A percentile compares a stretch with the other conserved stretches of the same genome.
phyloP scores from a whole-genome alignment of 2,113 vertebrate genomes.

The Passer montanus region DNA sequence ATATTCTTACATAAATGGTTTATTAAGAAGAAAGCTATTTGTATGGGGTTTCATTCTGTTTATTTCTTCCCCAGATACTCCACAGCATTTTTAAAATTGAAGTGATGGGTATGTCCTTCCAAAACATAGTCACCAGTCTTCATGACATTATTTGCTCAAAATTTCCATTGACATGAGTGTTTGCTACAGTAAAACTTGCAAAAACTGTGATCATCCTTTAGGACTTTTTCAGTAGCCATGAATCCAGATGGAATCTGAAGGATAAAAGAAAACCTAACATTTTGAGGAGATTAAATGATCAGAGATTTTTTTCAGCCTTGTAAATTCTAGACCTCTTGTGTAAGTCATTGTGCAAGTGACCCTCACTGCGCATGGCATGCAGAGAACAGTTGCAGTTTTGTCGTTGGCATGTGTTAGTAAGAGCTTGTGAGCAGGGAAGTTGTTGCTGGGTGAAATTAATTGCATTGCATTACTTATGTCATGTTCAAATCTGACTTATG shows the following conservation, averaged over 20 bases:
- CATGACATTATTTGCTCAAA: not conserved
- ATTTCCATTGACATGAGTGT: not conserved
- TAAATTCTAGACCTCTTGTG: not conserved
- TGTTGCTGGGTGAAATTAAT: not conserved
- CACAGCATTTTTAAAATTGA: not conserved
- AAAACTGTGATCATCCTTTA: not conserved
- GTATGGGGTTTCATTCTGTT: not conserved
- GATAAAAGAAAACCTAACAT: not conserved
- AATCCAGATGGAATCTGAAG: not conserved
- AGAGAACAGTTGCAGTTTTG: not conserved
- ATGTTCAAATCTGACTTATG: not conserved
- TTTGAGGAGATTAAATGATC: not conserved
- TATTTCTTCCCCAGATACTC: not conserved
- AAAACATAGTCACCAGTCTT: not conserved
- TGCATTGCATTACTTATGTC: not conserved
- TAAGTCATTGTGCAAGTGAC: not conserved
- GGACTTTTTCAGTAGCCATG: not conserved
- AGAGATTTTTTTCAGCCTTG: not conserved
- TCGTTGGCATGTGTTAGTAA: not conserved
- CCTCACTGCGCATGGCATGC: rapidly evolving
- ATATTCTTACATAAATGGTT: not conserved
- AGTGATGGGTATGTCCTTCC: not conserved
- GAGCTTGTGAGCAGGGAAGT: not conserved
- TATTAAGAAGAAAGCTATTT: not conserved
- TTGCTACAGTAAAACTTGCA: not conserved